Evolutionary conservation across 2,888 invertebrate species (phyloP).

Genomic region (Drosophila buzzatii): DNA sequence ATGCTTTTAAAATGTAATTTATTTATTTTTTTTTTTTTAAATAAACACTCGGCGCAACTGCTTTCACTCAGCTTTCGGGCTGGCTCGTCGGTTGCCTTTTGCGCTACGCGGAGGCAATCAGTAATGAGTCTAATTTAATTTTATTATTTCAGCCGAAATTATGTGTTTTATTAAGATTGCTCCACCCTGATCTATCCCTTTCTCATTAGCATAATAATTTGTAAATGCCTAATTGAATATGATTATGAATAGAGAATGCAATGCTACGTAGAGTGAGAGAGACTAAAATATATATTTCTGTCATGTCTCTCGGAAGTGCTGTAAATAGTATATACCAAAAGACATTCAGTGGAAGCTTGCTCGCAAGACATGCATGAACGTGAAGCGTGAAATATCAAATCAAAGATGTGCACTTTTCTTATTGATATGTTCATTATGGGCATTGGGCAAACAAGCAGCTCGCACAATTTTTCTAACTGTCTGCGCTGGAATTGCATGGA

Average conservation of each 20-base stretch:
- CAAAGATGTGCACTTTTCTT: constrained; percentile 41
- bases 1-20: constrained; percentile 80
- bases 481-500: constrained; percentile 64
- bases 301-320: not conserved
- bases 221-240: constrained; percentile 32
- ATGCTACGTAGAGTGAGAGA: no score
- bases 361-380: not conserved
- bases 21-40: constrained; percentile 66
- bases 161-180: constrained; percentile 43
- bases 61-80: constrained; percentile 40
- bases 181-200: constrained; percentile 61
- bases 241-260: constrained; percentile 49
- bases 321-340: not conserved
- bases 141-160: constrained; percentile 77
- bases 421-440: constrained; percentile 73
- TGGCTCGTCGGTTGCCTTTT: constrained; percentile 39
- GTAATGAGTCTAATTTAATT: constrained; percentile 78
- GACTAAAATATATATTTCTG: not conserved
- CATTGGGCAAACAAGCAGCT: constrained; percentile 35
- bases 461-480: constrained; percentile 44
- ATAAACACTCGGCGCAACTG: constrained; percentile 71
- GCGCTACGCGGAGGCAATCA: constrained; percentile 60
- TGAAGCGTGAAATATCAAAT: constrained; percentile 34
- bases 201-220: constrained; percentile 57
- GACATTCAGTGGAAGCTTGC: not conserved